Evolutionary conservation across 1,140 invertebrate species (phyloP).

Genomic region (Listronotus bonariensis): DNA sequence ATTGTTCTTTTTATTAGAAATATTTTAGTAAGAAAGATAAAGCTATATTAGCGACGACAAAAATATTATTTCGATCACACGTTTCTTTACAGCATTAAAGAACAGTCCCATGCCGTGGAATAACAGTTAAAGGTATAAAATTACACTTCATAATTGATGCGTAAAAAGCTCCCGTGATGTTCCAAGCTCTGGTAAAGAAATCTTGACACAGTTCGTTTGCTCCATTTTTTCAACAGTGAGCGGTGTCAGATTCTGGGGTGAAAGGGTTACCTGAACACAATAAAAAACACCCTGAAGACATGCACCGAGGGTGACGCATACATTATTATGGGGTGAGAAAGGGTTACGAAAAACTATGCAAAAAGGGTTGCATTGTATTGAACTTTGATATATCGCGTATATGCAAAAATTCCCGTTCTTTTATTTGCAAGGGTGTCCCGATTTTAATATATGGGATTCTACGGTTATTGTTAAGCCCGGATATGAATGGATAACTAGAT

Average conservation of each 20-base stretch:
- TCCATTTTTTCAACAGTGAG: slow-evolving; percentile 51
- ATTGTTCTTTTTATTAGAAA: no score
- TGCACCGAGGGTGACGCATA: slow-evolving; percentile 49
- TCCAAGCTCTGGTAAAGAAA: slow-evolving; percentile 42
- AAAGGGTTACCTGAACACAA: slow-evolving; percentile 53
- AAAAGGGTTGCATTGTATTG: slow-evolving; percentile 53
- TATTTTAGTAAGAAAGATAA: no score
- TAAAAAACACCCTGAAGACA: slow-evolving; percentile 57
- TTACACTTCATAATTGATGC: slow-evolving; percentile 48
- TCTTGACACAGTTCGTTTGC: slow-evolving; percentile 55
- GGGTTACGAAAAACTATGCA: slow-evolving; percentile 55
- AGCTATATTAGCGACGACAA: no score
- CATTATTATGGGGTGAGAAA: slow-evolving; percentile 54
- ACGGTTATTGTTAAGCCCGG: slow-evolving; percentile 49
- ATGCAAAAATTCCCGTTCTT: slow-evolving; percentile 47
- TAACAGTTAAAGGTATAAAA: slow-evolving; percentile 42
- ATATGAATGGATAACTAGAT: slow-evolving; percentile 57
- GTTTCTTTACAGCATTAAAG: no score
- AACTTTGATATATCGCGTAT: slow-evolving; percentile 51
- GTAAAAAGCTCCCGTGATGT: slow-evolving; percentile 39
- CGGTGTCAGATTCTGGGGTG: slow-evolving; percentile 55
- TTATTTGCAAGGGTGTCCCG: slow-evolving; percentile 37
- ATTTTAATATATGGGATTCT: slow-evolving; percentile 52
- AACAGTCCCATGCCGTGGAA: background rate
- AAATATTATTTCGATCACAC: no score